Evolutionary conservation across 2,113 vertebrate genomes (phyloP), one percentile per base, ranked within the genome.

Genomic region (Laterallus jamaicensis): DNA sequence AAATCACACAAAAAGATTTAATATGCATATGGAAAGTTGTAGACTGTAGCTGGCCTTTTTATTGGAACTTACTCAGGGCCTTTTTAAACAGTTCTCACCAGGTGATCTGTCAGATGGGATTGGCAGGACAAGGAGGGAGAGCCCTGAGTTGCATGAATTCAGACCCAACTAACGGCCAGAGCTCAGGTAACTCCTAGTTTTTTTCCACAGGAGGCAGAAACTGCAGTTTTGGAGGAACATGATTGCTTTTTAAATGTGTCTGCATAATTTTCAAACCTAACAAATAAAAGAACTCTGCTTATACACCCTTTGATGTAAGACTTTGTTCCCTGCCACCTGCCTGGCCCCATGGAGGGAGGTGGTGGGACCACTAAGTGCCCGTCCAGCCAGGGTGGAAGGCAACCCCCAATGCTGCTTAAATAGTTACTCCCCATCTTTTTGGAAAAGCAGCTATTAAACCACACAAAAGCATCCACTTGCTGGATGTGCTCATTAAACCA

Each of bases 1-100:
- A 56, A 95, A 88, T 60, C 11, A 47, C 13, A 76, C 37, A 20
- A 40, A 89, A 94, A 79, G 9, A 24, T 64, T 92, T 82, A 95
- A 49, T 54, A 69, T 28, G 29, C 15, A 42, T 10, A 32, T 28
- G 14, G 56, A 67, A 91, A 89, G 55, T 50, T 37, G 74, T 35
- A 67, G 19, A 49, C 60, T 12, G n/a, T 7, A 49, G 28, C 82
- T 86, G 69, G 24, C 5, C 12, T 67, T 88, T 87, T 60, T 29
- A 58, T 71, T 79, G 69, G 11, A 69, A 70, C 69, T 82, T 90
- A 82, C 21, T 40, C 26, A 82, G 12, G 6, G 21, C 5, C 8
- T 80, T 96, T 93, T 90, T 11, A 77, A 92, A 73, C 7, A 80
- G 17, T 79, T 86, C 40, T 40, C 37, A 83, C 7, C 10, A 79